These are phyloP conservation scores for Neolamprologus falcicula DNA, from an alignment of 2,113 vertebrate species.

Conservation along the genomic window DNA sequence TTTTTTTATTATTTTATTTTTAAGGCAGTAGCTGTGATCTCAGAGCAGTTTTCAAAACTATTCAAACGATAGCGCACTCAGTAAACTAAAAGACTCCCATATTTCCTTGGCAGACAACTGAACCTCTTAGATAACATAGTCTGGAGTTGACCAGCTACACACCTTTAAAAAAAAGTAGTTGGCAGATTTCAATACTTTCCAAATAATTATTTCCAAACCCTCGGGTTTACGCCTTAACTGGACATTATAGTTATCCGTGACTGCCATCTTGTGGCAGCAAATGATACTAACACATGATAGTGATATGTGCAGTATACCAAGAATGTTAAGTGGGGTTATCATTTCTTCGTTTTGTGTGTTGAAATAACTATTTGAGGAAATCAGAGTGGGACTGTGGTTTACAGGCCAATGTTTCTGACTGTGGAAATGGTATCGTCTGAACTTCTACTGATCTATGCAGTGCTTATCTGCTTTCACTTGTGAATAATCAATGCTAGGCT, in stretches of 20 bases:
- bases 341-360: neutral
- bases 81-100: neutral
- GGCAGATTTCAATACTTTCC: neutral
- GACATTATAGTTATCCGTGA: neutral
- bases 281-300: neutral
- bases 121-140: neutral
- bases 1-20: neutral
- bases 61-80: neutral
- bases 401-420: neutral
- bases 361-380: neutral
- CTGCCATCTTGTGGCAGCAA: slow-evolving; percentile 19
- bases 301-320: fast-evolving
- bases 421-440: neutral
- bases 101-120: neutral
- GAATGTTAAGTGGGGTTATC: neutral
- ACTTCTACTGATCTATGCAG: neutral
- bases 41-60: neutral
- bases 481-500: neutral
- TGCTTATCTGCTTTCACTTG: neutral
- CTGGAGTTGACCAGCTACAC: neutral
- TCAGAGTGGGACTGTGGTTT: neutral
- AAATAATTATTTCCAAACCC: neutral
- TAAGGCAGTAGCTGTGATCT: neutral
- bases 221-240: neutral
- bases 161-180: neutral